Conservation (phyloP, 2,888 invertebrate genomes). For the Aethes cnicana region DNA sequence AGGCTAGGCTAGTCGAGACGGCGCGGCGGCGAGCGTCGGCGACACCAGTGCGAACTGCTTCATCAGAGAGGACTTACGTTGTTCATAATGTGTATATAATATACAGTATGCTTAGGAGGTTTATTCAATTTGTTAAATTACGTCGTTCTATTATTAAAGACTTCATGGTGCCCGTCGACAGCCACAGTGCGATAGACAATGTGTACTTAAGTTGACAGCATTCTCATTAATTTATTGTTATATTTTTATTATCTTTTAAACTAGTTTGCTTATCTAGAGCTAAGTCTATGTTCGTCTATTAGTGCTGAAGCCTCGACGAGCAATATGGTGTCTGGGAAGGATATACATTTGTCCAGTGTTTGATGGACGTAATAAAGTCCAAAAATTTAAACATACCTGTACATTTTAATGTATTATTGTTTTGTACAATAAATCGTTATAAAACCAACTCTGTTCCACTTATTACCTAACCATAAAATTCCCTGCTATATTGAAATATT, state of each 20-base stretch:
- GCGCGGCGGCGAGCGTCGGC: constrained; percentile 40
- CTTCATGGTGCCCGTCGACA: constrained; percentile 82
- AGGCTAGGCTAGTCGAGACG: constrained; percentile 31
- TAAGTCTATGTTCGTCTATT: constrained; percentile 75
- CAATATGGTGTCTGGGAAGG: constrained; percentile 82
- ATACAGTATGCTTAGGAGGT: constrained; percentile 81
- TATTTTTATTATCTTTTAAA: constrained; percentile 76
- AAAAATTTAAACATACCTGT: constrained; percentile 83
- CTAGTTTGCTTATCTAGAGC: constrained; percentile 81
- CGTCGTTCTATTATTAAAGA: constrained; percentile 78
- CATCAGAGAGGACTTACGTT: constrained; percentile 69
- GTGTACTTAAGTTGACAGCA: constrained; percentile 82
- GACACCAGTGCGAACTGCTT: constrained; percentile 56
- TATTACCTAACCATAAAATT: not conserved
- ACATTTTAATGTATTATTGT: constrained; percentile 84
- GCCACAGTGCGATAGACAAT: constrained; percentile 79
- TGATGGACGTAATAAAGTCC: constrained; percentile 75
- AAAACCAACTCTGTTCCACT: constrained; percentile 58
- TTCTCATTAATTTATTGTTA: constrained; percentile 78
- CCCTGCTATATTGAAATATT: no score
- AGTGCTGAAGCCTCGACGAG: constrained; percentile 82
- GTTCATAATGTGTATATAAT: constrained; percentile 81
- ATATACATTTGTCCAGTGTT: constrained; percentile 79
- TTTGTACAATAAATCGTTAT: constrained; percentile 84
- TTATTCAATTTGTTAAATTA: constrained; percentile 80